Percentiles rank a stretch among this genome's conserved stretches.
Conservation (phyloP, 2,797 vertebrate genomes). For the Myotis vivesi region DNA sequence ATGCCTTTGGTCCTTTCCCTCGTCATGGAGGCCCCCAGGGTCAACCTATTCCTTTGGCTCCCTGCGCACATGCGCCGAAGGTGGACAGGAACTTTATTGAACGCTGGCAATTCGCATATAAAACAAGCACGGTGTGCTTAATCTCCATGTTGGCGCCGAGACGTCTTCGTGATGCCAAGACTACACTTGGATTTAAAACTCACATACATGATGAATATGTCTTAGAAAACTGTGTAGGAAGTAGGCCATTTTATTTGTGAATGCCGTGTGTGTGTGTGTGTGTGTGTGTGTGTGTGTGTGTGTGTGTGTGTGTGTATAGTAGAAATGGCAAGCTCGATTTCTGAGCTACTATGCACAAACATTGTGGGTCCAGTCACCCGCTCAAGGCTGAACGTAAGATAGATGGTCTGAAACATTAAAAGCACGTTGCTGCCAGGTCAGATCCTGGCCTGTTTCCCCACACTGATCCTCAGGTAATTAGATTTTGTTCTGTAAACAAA, state of each 20-base stretch:
- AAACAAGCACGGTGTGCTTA: background rate
- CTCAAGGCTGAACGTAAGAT: conserved; percentile 1
- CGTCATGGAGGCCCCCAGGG: conserved; percentile 56
- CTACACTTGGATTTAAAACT: conserved; percentile 31
- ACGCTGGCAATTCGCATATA: background rate
- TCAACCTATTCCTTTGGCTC: conserved; percentile 58
- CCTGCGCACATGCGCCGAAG: background rate
- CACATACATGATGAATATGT: background rate
- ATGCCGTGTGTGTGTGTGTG: background rate
- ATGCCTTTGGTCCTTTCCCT: conserved; percentile 58
- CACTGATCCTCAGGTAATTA: conserved; percentile 65
- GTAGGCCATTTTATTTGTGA: background rate
- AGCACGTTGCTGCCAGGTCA: conserved; percentile 19
- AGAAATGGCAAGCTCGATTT: background rate
- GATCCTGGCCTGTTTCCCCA: conserved; percentile 64
- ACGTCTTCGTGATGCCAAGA: conserved; percentile 31
- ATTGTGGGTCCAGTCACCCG: background rate
- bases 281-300: no score
- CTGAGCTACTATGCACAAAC: conserved; percentile 21
- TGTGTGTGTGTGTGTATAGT: rapidly evolving
- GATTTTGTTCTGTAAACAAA: conserved; percentile 78
- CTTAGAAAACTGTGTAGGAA: conserved; percentile 54
- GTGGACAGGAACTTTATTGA: conserved; percentile 13
- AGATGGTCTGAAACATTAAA: conserved; percentile 55
- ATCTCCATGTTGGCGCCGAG: background rate